Evolutionary conservation across 2,888 invertebrate species (phyloP).

Genomic region (Nymphalis polychloros): DNA sequence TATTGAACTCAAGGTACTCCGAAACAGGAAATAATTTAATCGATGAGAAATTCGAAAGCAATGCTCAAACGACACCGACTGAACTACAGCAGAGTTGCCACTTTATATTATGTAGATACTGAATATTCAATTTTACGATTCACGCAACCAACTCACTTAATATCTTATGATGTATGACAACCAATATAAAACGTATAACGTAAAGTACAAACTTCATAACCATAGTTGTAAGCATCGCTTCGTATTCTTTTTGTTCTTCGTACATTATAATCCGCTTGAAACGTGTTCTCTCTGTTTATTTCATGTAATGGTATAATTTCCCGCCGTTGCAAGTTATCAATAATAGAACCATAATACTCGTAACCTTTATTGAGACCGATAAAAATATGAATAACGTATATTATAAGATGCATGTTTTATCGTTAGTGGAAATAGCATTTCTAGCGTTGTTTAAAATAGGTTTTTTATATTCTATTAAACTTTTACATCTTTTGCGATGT

Average conservation of each 20-base stretch:
- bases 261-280: background rate
- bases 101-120: too few relatives aligned
- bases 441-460: background rate
- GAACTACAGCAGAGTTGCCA: too few relatives aligned
- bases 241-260: background rate
- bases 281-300: slow-evolving; percentile 15
- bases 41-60: too few relatives aligned
- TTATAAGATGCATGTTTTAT: slow-evolving; percentile 19
- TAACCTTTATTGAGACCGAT: slow-evolving; percentile 15
- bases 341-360: slow-evolving; percentile 13
- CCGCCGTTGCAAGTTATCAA: slow-evolving; percentile 30
- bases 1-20: background rate
- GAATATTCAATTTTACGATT: too few relatives aligned
- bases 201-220: background rate
- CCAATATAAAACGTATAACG: background rate
- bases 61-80: too few relatives aligned
- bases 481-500: slow-evolving; percentile 11
- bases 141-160: background rate
- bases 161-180: background rate
- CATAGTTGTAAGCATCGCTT: background rate
- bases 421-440: background rate
- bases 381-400: slow-evolving; percentile 24
- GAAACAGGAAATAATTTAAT: background rate
- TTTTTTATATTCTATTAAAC: slow-evolving; percentile 9
- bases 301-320: slow-evolving; percentile 38